phyloP scores from a whole-genome alignment of 2,113 vertebrate genomes.

The Ibidorhyncha struthersii region DNA sequence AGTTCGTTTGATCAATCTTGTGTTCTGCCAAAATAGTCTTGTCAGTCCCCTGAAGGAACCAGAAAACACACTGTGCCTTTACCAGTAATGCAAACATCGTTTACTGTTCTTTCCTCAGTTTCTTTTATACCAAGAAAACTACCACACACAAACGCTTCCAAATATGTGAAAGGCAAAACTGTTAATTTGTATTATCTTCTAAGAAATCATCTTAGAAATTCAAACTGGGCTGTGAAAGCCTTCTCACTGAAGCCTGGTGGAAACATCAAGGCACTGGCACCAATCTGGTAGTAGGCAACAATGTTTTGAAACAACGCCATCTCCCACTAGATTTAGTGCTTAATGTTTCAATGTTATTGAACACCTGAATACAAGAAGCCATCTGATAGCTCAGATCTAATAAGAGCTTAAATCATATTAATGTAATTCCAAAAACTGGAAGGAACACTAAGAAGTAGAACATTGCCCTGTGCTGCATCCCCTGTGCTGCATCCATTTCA shows the following conservation, averaged over 20 bases:
- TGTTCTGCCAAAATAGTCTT: not conserved
- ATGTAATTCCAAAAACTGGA: not conserved
- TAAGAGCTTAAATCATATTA: not conserved
- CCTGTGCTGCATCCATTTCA: accelerated
- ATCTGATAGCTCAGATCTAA: not conserved
- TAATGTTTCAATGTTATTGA: not conserved
- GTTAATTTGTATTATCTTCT: not conserved
- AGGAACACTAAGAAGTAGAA: not conserved
- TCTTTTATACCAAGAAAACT: not conserved
- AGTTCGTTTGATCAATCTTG: not conserved
- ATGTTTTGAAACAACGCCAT: not conserved
- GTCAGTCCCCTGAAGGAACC: not conserved
- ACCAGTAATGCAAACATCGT: not conserved
- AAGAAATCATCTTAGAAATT: not conserved
- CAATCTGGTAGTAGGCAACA: not conserved
- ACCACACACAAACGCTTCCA: not conserved
- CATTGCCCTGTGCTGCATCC: not conserved
- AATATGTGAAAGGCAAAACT: not conserved
- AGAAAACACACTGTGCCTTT: not conserved
- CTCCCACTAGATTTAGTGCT: not conserved
- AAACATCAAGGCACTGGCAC: not conserved
- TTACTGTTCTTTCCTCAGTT: not conserved
- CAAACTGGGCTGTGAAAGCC: not conserved
- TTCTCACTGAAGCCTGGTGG: not conserved
- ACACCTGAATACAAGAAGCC: not conserved